A percentile compares a stretch with the other conserved stretches of the same genome.
Conservation (phyloP, 2,113 vertebrate species). For the Candoia aspera region DNA sequence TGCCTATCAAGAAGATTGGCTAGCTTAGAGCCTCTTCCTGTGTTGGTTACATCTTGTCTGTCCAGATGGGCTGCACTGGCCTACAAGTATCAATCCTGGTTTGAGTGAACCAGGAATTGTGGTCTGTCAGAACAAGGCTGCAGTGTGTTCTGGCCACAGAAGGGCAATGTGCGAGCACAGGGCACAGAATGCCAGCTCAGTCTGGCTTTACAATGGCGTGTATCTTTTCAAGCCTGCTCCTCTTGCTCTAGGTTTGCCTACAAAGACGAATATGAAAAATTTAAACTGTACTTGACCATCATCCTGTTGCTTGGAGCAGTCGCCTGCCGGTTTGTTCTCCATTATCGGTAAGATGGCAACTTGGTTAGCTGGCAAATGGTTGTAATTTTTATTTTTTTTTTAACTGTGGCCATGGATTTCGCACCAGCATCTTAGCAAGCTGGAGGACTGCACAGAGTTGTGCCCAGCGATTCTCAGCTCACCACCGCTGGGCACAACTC, state of each 20-base stretch:
- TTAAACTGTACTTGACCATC: conserved; percentile 97
- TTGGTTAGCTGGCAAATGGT: not conserved
- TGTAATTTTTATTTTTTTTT: not conserved
- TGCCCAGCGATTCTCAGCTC: too few relatives aligned
- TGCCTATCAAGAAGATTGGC: not conserved
- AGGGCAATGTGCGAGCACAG: not conserved
- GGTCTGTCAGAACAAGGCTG: not conserved
- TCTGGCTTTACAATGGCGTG: not conserved
- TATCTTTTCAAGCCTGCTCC: not conserved
- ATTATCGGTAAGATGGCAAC: conserved; percentile 83
- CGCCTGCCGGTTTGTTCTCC: conserved; percentile 90
- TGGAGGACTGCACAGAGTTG: too few relatives aligned
- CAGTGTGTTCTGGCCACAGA: not conserved
- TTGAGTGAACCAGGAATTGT: not conserved
- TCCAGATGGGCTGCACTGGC: not conserved
- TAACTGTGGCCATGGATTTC: not conserved
- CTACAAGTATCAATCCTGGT: not conserved
- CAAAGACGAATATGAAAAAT: conserved; percentile 99
- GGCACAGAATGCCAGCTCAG: not conserved
- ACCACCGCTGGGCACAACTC: too few relatives aligned
- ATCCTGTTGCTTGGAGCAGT: conserved; percentile 93
- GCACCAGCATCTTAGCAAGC: too few relatives aligned
- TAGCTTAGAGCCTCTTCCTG: not conserved
- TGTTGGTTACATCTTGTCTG: not conserved
- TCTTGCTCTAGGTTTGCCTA: conserved; percentile 87